Percentiles rank a stretch among this genome's conserved stretches.
phyloP scores from a whole-genome alignment of 2,888 invertebrate species.

The Agrotis exclamationis region DNA sequence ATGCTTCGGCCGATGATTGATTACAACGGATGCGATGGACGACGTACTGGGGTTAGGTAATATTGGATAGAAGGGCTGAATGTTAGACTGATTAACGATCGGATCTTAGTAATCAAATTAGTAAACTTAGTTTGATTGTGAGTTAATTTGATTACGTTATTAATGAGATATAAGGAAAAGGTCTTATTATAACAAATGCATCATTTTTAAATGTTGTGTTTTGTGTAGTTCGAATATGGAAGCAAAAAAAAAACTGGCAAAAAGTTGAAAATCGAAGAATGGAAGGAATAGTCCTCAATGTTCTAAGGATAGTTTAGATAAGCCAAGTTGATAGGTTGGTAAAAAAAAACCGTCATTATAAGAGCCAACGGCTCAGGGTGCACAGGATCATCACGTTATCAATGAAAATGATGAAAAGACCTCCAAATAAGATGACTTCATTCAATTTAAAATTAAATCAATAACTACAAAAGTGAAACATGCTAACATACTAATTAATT shows the following conservation, averaged over 20 bases:
- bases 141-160: neutral
- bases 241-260: neutral
- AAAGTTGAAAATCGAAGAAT: no score
- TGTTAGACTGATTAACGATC: slow-evolving; percentile 39
- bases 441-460: neutral
- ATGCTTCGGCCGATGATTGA: slow-evolving; percentile 53
- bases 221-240: neutral
- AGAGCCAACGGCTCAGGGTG: neutral
- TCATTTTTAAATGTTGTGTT: neutral
- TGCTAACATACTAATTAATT: neutral
- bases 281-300: no score
- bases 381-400: neutral
- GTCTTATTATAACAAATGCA: neutral
- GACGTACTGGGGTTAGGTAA: slow-evolving; percentile 48
- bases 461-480: neutral
- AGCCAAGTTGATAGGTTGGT: neutral
- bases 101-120: slow-evolving; percentile 34
- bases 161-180: neutral
- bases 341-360: no score
- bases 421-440: neutral
- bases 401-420: neutral
- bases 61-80: slow-evolving; percentile 32
- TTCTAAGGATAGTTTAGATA: neutral
- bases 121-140: neutral
- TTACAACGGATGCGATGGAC: slow-evolving; percentile 50